Evolutionary conservation across 2,888 invertebrate species (phyloP).

Genomic region (Agrochola lychnidis): DNA sequence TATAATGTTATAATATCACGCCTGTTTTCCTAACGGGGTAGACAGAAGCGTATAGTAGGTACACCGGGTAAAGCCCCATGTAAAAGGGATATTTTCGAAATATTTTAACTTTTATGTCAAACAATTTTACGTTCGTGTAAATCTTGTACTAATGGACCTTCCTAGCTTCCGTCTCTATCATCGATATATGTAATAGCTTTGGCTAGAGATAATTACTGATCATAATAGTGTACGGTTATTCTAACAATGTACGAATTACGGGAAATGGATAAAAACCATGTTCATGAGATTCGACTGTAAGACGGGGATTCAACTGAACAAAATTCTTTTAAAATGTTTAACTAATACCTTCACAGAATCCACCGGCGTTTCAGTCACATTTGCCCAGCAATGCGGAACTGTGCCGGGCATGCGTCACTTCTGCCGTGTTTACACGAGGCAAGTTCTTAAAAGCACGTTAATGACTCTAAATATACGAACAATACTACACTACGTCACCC

Average conservation of each 20-base stretch:
- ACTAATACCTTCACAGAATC: neutral
- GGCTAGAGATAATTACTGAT: neutral
- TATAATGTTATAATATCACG: neutral
- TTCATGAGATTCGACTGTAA: neutral
- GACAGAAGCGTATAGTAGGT: neutral
- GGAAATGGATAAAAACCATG: neutral
- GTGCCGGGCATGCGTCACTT: slow-evolving; percentile 44
- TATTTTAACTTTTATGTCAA: too few species aligned
- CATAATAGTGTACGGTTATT: neutral
- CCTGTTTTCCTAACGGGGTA: neutral
- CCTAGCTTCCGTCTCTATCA: neutral
- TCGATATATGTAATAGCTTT: too few species aligned
- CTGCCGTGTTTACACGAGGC: slow-evolving; percentile 36
- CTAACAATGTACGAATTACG: neutral
- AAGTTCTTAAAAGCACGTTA: slow-evolving; percentile 49
- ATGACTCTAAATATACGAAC: slow-evolving; percentile 62
- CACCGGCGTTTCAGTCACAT: slow-evolving; percentile 2
- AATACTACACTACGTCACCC: slow-evolving; percentile 40
- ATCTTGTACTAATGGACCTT: too few species aligned
- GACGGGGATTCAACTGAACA: neutral
- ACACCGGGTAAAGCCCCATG: too few species aligned
- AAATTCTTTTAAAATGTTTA: neutral
- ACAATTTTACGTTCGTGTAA: neutral
- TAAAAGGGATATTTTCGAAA: too few species aligned
- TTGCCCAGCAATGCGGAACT: slow-evolving; percentile 54